Evolutionary conservation across 2,113 vertebrate species (phyloP).

Genomic region (Pachypanchax playfairii): DNA sequence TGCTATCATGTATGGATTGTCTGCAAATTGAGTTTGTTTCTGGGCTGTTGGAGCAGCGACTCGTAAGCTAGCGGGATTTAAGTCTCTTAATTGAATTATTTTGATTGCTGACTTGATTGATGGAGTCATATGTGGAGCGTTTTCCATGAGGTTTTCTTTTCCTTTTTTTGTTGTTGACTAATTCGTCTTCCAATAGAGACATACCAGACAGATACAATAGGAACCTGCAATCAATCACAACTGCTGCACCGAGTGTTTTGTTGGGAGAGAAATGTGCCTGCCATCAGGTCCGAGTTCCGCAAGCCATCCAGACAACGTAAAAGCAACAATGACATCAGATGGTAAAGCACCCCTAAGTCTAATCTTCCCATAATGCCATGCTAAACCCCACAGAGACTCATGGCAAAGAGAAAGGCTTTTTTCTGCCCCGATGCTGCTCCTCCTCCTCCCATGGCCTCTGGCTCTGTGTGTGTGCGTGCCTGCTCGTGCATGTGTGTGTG

Average conservation of each 20-base stretch:
- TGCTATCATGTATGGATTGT: constrained; percentile 74
- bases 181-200: constrained; percentile 76
- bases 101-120: constrained; percentile 82
- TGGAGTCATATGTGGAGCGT: constrained; percentile 78
- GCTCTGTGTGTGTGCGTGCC: constrained; percentile 42
- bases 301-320: constrained; percentile 67
- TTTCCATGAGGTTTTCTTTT: constrained; percentile 74
- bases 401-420: constrained; percentile 64
- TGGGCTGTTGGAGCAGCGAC: constrained; percentile 65
- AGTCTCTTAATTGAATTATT: constrained; percentile 82
- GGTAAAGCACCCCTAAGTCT: constrained; percentile 69
- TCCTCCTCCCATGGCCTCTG: constrained; percentile 70
- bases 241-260: constrained; percentile 57
- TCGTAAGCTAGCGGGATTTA: constrained; percentile 76
- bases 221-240: constrained; percentile 79
- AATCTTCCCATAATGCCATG: constrained; percentile 79
- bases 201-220: constrained; percentile 76
- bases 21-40: constrained; percentile 78
- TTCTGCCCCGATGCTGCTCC: constrained; percentile 52
- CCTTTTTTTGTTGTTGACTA: constrained; percentile 36
- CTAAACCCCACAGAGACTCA: constrained; percentile 75
- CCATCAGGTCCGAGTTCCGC: constrained; percentile 67
- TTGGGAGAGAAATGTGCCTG: constrained; percentile 61
- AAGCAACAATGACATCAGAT: constrained; percentile 81
- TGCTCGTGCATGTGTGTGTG: constrained; percentile 47